Percentiles rank a stretch among this genome's conserved stretches.
These are phyloP conservation scores for Drosophila nikananu DNA, from an alignment of 1,140 invertebrate genomes.

Conservation along the genomic window DNA sequence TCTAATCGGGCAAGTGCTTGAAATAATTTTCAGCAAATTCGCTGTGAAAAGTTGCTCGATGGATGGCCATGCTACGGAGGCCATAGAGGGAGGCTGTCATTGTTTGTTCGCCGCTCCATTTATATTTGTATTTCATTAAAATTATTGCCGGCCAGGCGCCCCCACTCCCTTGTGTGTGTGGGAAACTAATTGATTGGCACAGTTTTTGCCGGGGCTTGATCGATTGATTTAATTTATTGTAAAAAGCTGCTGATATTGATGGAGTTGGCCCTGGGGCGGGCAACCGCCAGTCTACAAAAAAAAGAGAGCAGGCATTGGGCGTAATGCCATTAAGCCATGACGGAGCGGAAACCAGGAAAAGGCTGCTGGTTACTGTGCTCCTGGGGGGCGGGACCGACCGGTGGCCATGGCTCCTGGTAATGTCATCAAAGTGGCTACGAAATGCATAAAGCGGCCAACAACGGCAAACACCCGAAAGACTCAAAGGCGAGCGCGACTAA, in stretches of 20 bases:
- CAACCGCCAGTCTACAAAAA: slow-evolving; percentile 13
- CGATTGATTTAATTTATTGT: slow-evolving; percentile 82
- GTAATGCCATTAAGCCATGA: slow-evolving; percentile 63
- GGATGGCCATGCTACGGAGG: slow-evolving; percentile 51
- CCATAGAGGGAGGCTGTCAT: slow-evolving; percentile 61
- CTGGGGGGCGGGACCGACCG: slow-evolving; percentile 1
- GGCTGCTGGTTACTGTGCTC: slow-evolving; percentile 2
- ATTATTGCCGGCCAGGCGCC: slow-evolving; percentile 57
- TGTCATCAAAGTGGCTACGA: slow-evolving; percentile 81
- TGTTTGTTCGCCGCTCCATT: slow-evolving; percentile 70
- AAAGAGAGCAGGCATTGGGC: slow-evolving; percentile 23
- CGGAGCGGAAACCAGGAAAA: slow-evolving; percentile 24
- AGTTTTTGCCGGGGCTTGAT: slow-evolving; percentile 77
- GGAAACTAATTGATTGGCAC: slow-evolving; percentile 81
- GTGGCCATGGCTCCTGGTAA: slow-evolving; percentile 53
- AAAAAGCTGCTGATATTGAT: slow-evolving; percentile 82
- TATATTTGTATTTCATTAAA: slow-evolving; percentile 83
- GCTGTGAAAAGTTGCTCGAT: slow-evolving; percentile 61
- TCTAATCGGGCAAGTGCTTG: slow-evolving; percentile 77
- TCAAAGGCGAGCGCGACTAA: slow-evolving; percentile 63
- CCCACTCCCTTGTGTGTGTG: slow-evolving; percentile 27
- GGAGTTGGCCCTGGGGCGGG: slow-evolving; percentile 57
- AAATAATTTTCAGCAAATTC: slow-evolving; percentile 73
- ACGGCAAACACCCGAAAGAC: slow-evolving; percentile 52
- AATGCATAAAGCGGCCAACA: slow-evolving; percentile 75